Percentiles rank a stretch among this genome's conserved stretches.
These are phyloP conservation scores for Villa cingulata DNA, from an alignment of 2,888 invertebrate species.

Conservation along the genomic window DNA sequence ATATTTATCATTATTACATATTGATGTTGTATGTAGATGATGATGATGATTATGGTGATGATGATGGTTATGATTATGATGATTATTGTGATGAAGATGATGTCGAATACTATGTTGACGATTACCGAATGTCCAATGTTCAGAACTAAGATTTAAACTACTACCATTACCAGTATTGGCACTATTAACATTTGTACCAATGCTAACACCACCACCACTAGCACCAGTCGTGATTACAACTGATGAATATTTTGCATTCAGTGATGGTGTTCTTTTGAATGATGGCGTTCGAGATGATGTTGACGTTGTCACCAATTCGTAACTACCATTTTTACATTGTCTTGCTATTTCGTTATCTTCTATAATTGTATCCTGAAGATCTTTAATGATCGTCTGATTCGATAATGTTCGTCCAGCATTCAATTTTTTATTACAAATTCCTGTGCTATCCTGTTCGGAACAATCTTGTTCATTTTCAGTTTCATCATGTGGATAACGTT, in stretches of 20 bases:
- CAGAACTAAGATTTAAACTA: background rate
- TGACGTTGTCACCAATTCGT: conserved; percentile 10
- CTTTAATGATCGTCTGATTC: conserved; percentile 29
- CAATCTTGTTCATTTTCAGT: conserved; percentile 21
- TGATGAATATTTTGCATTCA: conserved; percentile 5
- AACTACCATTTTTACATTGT: conserved; percentile 12
- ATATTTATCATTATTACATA: conserved; percentile 1
- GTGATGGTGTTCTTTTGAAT: conserved; percentile 7
- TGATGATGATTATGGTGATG: background rate
- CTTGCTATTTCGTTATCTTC: conserved; percentile 19
- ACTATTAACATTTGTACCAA: too few species aligned
- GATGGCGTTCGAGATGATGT: conserved; percentile 7
- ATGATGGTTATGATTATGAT: background rate
- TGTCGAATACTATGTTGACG: conserved; percentile 4
- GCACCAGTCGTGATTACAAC: background rate
- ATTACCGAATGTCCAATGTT: conserved; percentile 5
- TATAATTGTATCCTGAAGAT: conserved; percentile 25
- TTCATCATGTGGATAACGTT: conserved; percentile 18
- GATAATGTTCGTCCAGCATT: conserved; percentile 27
- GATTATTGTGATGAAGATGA: background rate
- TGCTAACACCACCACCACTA: background rate
- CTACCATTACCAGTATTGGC: background rate
- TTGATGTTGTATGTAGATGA: conserved; percentile 8
- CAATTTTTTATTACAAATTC: conserved; percentile 14
- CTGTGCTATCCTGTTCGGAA: conserved; percentile 28